Conservation (phyloP, 2,888 invertebrate species). For the Acronicta leporina region DNA sequence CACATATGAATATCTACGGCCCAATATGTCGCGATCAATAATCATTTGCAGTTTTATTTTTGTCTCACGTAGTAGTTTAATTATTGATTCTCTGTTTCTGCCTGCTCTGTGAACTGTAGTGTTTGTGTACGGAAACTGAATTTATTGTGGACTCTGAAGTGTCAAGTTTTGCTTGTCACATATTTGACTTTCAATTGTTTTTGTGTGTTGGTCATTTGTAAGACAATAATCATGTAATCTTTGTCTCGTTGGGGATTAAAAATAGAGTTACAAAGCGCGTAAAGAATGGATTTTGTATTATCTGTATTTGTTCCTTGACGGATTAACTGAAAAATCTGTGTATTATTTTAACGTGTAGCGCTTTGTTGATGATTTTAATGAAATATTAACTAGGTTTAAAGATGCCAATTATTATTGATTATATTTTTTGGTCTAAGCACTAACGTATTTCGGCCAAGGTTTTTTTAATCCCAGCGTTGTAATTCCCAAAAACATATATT, state of each 20-base stretch:
- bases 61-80: conserved; percentile 48
- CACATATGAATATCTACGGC: conserved; percentile 38
- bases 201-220: conserved; percentile 8
- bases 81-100: conserved; percentile 32
- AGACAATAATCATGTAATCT: conserved; percentile 16
- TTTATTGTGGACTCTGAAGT: conserved; percentile 46
- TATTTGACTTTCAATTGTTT: conserved; percentile 21
- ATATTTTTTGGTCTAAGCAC: too few relatives aligned
- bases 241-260: conserved; percentile 9
- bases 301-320: too few relatives aligned
- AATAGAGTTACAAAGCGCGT: too few relatives aligned
- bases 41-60: conserved; percentile 62
- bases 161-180: conserved; percentile 13
- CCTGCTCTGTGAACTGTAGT: conserved; percentile 33
- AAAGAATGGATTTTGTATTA: too few relatives aligned
- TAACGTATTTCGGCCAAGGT: too few relatives aligned
- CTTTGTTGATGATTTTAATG: too few relatives aligned
- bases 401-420: too few relatives aligned
- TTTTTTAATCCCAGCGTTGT: too few relatives aligned
- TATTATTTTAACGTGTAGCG: too few relatives aligned
- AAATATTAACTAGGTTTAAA: too few relatives aligned
- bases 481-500: too few relatives aligned
- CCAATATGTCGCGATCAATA: conserved; percentile 61
- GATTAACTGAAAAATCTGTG: too few relatives aligned
- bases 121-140: conserved; percentile 51